These are phyloP conservation scores for Sorex araneus DNA, from an alignment of 2,113 vertebrate genomes.

Conservation along the genomic window DNA sequence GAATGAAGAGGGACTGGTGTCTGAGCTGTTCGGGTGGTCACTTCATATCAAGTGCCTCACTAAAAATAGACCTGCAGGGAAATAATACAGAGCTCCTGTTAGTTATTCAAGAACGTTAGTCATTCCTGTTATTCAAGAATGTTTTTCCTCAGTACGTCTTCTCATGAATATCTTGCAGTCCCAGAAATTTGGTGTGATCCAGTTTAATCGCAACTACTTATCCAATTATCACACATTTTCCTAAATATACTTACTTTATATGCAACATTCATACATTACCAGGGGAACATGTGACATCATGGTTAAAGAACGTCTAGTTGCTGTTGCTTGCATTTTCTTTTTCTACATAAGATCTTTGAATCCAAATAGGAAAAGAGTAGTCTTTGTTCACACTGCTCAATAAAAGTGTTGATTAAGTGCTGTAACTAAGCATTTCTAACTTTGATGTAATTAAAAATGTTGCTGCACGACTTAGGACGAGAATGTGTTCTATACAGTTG, in stretches of 20 bases:
- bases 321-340: not conserved
- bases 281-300: not conserved
- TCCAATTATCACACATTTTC: not conserved
- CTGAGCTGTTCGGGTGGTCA: not conserved
- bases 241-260: not conserved
- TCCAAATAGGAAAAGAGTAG: not conserved
- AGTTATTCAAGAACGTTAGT: not conserved
- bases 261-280: not conserved
- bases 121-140: not conserved
- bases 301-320: not conserved
- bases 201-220: not conserved
- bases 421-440: not conserved
- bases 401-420: not conserved
- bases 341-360: not conserved
- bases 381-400: not conserved
- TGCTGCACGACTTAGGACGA: slow-evolving; percentile 2
- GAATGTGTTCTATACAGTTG: not conserved
- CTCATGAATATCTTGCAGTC: not conserved
- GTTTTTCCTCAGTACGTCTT: not conserved
- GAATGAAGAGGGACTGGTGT: not conserved
- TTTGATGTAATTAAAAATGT: not conserved
- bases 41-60: not conserved
- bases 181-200: not conserved
- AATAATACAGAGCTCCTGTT: not conserved
- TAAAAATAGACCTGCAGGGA: not conserved